Evolutionary conservation across 2,113 vertebrate species (phyloP).

Genomic region (Notarius lentiginosus): DNA sequence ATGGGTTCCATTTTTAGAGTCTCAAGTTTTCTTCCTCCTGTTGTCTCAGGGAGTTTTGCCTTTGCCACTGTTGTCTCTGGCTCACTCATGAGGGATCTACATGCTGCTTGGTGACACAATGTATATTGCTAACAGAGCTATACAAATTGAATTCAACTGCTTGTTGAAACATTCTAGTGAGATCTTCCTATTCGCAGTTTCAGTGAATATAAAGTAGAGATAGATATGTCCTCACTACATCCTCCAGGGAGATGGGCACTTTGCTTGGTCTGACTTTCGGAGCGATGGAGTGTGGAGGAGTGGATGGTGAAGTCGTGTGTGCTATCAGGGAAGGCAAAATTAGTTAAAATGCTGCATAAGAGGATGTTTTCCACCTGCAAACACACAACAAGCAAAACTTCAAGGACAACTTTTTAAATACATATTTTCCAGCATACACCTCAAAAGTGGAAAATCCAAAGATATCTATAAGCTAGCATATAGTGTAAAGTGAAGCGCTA

Average conservation of each 20-base stretch:
- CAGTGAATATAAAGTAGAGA: constrained; percentile 39
- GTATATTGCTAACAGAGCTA: background rate
- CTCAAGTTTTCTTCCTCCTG: background rate
- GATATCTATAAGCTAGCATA: background rate
- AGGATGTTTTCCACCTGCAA: constrained; percentile 50
- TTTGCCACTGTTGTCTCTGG: background rate
- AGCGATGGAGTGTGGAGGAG: background rate
- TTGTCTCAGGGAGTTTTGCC: background rate
- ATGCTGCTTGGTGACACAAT: too few relatives aligned
- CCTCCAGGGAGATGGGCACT: constrained; percentile 15
- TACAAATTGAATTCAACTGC: constrained; percentile 4
- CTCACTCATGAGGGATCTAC: background rate
- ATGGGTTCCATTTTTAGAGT: background rate
- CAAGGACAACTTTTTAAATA: background rate
- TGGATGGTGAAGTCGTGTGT: constrained; percentile 13
- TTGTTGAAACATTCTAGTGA: constrained; percentile 20
- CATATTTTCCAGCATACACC: background rate
- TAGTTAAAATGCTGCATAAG: constrained; percentile 54
- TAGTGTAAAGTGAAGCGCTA: background rate
- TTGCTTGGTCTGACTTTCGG: constrained; percentile 2
- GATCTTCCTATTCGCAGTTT: background rate
- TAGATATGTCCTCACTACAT: constrained; percentile 48
- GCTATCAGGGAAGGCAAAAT: constrained; percentile 42
- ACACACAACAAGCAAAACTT: constrained; percentile 37
- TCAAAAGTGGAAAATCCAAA: background rate